These are phyloP conservation scores for Acleris emargana DNA, from an alignment of 2,888 invertebrate genomes.

Conservation along the genomic window DNA sequence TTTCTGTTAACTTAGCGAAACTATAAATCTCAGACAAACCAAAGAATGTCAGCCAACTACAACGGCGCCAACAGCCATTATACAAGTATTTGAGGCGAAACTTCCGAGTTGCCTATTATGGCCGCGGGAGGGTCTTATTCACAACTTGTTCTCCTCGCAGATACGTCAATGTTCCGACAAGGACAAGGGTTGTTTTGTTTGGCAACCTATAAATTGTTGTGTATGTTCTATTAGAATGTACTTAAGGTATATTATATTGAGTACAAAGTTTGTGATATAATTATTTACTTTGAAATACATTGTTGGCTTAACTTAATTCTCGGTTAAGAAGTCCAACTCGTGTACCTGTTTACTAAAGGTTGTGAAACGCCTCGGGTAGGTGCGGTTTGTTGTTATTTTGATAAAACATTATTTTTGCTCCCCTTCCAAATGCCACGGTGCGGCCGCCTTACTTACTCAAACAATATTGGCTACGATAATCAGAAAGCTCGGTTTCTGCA, in stretches of 20 bases:
- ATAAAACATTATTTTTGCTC: too few relatives aligned
- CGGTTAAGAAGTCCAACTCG: too few relatives aligned
- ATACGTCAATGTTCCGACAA: conserved; percentile 35
- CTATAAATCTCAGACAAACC: conserved; percentile 33
- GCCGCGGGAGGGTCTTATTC: conserved; percentile 33
- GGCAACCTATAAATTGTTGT: conserved; percentile 24
- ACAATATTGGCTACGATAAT: conserved; percentile 2
- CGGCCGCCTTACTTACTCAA: too few relatives aligned
- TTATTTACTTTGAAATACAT: too few relatives aligned
- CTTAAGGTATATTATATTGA: background rate
- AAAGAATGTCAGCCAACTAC: conserved; percentile 32
- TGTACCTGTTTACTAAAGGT: too few relatives aligned
- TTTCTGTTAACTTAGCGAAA: conserved; percentile 3
- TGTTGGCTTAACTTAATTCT: too few relatives aligned
- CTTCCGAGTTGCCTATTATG: conserved; percentile 35
- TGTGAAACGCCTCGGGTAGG: too few relatives aligned
- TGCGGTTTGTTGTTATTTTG: too few relatives aligned
- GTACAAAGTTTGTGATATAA: too few relatives aligned
- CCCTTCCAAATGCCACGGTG: too few relatives aligned
- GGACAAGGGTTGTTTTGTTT: conserved; percentile 32
- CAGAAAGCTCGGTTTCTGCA: background rate
- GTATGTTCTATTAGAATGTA: conserved; percentile 8
- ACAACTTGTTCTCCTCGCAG: conserved; percentile 32
- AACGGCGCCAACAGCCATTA: conserved; percentile 33
- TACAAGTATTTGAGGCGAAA: conserved; percentile 36